Evolutionary conservation across 2,888 invertebrate genomes (phyloP), one percentile per base, ranked within the genome.

Genomic region (Eurytoma californica): DNA sequence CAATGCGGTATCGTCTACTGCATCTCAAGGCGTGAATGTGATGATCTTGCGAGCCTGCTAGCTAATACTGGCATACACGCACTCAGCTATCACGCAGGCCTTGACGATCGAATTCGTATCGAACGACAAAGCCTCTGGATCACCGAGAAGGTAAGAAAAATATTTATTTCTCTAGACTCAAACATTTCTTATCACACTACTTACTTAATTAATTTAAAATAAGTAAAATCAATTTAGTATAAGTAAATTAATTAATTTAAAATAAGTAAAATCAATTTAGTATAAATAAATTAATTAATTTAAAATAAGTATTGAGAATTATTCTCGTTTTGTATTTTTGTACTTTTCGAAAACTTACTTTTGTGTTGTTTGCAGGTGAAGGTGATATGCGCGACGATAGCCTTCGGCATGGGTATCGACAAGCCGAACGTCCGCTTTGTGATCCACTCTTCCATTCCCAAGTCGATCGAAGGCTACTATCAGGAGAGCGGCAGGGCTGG

Each of bases 321-420:
- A 3, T 3, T 14, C 5, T 18, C 63, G n/a, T n/a, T n/a, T n/a
- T n/a, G n/a, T n/a, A n/a, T n/a, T n/a, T n/a, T 5, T 30, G 4
- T 18, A 16, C 9, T 24, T 3, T 28, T n/a, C 3, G 4, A 60
- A 14, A 24, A 39, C 9, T 39, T 39, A 39, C 7, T 9, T 9
- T 39, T 9, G 0, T 9, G 2, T 18, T 2, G 12, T 63, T 16
- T 73, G 16, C 79, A 88, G 87, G 82, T 89, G 51, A 86, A 93
- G 91, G 92, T 95, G 55, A 96, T 99, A 70, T 98, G 98, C 86
- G 99, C 99, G 0, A 99, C 99, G 0, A 96, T 99, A 85, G 99
- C 99, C 0, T 99, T 99, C 92, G 97, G 97, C 30, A 99, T 99
- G 99, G 99, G 99, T 18, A 98, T 99, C 81, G 99, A 99, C 91